Percentiles rank a stretch among this genome's conserved stretches.
Evolutionary conservation across 2,797 vertebrate species (phyloP).

Genomic region (Sebastes hopkinsi): DNA sequence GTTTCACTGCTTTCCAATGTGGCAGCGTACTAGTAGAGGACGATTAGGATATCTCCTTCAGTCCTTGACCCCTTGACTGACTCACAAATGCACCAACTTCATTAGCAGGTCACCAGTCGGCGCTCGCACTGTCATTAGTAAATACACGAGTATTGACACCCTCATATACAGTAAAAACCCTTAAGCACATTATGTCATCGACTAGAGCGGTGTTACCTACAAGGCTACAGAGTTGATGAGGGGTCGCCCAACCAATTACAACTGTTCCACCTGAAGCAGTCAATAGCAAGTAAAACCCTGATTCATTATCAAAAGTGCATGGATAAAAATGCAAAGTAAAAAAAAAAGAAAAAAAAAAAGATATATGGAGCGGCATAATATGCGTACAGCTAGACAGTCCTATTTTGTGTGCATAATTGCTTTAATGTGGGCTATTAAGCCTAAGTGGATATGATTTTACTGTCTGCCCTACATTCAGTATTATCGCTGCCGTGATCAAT

Average conservation of each 20-base stretch:
- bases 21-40: conserved; percentile 43
- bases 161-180: conserved; percentile 68
- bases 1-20: background rate
- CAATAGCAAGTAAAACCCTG: conserved; percentile 78
- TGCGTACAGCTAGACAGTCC: conserved; percentile 82
- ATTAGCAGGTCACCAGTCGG: conserved; percentile 80
- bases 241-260: conserved; percentile 81
- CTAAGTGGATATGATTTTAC: conserved; percentile 95
- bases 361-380: conserved; percentile 78
- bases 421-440: conserved; percentile 95
- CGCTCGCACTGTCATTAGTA: conserved; percentile 75
- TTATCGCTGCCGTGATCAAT: conserved; percentile 91
- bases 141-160: conserved; percentile 84
- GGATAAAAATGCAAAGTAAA: conserved; percentile 75
- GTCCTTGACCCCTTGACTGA: conserved; percentile 85
- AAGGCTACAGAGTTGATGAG: conserved; percentile 63
- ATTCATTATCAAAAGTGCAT: conserved; percentile 82
- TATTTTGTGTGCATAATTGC: conserved; percentile 92
- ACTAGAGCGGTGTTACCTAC: conserved; percentile 55
- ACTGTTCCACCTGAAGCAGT: conserved; percentile 77
- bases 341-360: conserved; percentile 64
- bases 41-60: conserved; percentile 50
- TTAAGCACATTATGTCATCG: conserved; percentile 76
- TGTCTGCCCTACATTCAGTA: conserved; percentile 89
- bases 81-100: conserved; percentile 81